Evolutionary conservation across 1,140 invertebrate genomes (phyloP), one percentile per base, ranked within the genome.

Genomic region (Eriosoma lanigerum): DNA sequence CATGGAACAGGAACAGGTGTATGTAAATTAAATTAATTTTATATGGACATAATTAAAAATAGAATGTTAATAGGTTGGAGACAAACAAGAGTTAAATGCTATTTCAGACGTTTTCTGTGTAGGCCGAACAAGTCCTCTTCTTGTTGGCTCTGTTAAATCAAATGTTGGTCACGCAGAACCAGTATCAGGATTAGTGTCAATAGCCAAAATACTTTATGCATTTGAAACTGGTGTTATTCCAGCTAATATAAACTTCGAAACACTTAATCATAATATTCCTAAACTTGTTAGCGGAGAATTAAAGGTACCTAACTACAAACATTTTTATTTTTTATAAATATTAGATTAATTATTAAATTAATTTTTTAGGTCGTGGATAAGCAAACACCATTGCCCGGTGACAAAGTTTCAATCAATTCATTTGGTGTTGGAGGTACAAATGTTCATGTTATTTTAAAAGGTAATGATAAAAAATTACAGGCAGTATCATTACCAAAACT

Each of bases 151-250:
- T 1, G 88, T 93, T 1, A 93, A 93, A 84, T 90, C 91, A 6
- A 94, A 93, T 84, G 89, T 92, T 87, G 93, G 93, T 0, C 92
- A 94, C 83, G 87, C 91, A 26, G 92, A 93, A 85, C 89, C 92
- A 32, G 89, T 89, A 3, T 91, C 92, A 84, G 87, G 88, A 52
- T 82, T 92, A 0, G 88, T 88, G 81, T 86, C 89, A 4, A 83
- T 92, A 62, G 87, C 88, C 13, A 92, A 92, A 85, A 88, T 82
- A 17, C 46, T 84, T 10, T 81, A 84, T 38, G 82, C 84, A 6
- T 48, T 84, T 13, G 83, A 84, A 64, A 78, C 32, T 12, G 82
- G 82, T 12, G 64, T 82, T 13, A 84, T 85, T 48, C 84, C 84
- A 0, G 83, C 84, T 3, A 85, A 84, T 64, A 81, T 85, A 13